Evolutionary conservation across 1,140 invertebrate genomes (phyloP).

Genomic region (Lepidurus packardi): DNA sequence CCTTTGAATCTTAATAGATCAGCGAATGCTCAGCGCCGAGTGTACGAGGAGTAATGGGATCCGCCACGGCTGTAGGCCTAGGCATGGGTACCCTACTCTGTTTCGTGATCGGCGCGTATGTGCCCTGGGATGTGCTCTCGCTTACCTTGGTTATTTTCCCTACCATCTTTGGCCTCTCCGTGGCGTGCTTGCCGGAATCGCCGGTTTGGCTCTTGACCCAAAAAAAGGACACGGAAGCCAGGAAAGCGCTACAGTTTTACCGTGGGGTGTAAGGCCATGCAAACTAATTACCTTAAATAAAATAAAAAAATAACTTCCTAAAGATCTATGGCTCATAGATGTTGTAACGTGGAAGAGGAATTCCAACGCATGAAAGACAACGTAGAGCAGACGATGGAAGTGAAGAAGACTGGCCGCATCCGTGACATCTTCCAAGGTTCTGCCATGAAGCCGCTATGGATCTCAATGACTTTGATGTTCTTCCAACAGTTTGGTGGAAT

Average conservation of each 20-base stretch:
- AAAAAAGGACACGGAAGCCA: conserved; percentile 23
- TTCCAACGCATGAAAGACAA: conserved; percentile 28
- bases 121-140: conserved; percentile 60
- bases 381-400: conserved; percentile 15
- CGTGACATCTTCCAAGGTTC: conserved; percentile 39
- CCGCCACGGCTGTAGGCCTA: conserved; percentile 71
- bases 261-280: conserved; percentile 44
- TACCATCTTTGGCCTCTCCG: conserved; percentile 37
- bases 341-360: conserved; percentile 28
- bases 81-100: conserved; percentile 65
- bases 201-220: conserved; percentile 26
- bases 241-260: conserved; percentile 47
- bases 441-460: conserved; percentile 65
- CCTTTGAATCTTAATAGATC: conserved; percentile 46
- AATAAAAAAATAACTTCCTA: conserved; percentile 24
- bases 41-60: conserved; percentile 68
- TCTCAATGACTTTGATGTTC: conserved; percentile 80
- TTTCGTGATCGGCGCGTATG: conserved; percentile 62
- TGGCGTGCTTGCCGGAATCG: conserved; percentile 22
- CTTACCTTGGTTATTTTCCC: conserved; percentile 57
- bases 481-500: conserved; percentile 87
- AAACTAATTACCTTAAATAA: background rate
- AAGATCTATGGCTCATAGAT: background rate
- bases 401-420: background rate
- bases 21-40: conserved; percentile 60